Conservation (phyloP, 2,888 invertebrate genomes). For the Capitulum mitella region DNA sequence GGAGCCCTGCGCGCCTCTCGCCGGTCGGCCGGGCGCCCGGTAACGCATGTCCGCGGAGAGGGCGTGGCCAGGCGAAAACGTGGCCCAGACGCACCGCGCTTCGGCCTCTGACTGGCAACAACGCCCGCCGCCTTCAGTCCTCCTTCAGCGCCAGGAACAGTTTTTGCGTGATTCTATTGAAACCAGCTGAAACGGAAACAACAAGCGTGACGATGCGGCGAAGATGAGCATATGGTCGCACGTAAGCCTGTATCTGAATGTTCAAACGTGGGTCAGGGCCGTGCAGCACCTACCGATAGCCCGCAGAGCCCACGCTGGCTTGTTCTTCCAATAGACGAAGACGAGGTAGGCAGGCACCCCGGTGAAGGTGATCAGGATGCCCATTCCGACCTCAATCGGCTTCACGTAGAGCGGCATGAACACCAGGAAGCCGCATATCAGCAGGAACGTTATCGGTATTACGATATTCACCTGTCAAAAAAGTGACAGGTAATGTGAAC, state of each 20-base stretch:
- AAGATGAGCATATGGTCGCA: too few relatives aligned
- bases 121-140: slow-evolving; percentile 52
- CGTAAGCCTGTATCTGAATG: too few relatives aligned
- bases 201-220: too few relatives aligned
- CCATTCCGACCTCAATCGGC: slow-evolving; percentile 70
- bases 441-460: slow-evolving; percentile 68
- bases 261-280: too few relatives aligned
- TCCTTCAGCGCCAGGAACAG: slow-evolving; percentile 69
- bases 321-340: slow-evolving; percentile 60
- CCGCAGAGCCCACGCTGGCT: neutral
- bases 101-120: too few relatives aligned
- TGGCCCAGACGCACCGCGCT: too few relatives aligned
- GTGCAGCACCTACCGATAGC: neutral
- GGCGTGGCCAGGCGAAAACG: too few relatives aligned
- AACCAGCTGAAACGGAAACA: slow-evolving; percentile 48
- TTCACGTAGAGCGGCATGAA: slow-evolving; percentile 70
- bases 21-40: too few relatives aligned
- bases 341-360: slow-evolving; percentile 78
- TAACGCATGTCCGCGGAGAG: too few relatives aligned
- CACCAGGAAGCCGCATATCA: slow-evolving; percentile 67
- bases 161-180: slow-evolving; percentile 60
- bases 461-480: slow-evolving; percentile 64
- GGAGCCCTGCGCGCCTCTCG: too few relatives aligned
- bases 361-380: slow-evolving; percentile 66
- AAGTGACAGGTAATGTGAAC: too few relatives aligned